These are phyloP conservation scores for Caenorhabditis sinica DNA, from an alignment of 2,888 invertebrate genomes.

Conservation along the genomic window DNA sequence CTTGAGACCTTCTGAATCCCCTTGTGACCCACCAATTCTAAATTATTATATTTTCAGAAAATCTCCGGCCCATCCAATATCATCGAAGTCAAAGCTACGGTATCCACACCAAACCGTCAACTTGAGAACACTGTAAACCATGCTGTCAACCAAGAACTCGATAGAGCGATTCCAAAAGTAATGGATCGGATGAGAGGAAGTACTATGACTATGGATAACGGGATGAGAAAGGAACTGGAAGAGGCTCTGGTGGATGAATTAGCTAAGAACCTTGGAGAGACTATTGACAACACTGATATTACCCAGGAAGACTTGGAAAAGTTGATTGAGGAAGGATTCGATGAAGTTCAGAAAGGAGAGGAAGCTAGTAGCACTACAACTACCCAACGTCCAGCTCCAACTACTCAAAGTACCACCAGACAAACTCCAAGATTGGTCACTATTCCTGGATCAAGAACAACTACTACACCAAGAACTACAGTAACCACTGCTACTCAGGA, in stretches of 20 bases:
- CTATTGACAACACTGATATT: conserved; percentile 69
- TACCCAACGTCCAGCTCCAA: conserved; percentile 12
- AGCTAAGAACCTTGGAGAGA: conserved; percentile 71
- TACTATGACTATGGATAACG: conserved; percentile 65
- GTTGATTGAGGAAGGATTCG: conserved; percentile 70
- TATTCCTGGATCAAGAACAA: not conserved
- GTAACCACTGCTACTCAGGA: conserved; percentile 30
- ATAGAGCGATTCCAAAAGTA: conserved; percentile 74
- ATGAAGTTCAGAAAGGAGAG: conserved; percentile 46
- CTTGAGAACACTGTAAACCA: conserved; percentile 67
- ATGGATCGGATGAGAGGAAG: conserved; percentile 69
- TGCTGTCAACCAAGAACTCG: conserved; percentile 72
- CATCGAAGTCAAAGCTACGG: conserved; percentile 76
- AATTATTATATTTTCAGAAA: not conserved
- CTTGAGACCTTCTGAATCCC: too few species aligned
- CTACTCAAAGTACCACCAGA: conserved; percentile 22
- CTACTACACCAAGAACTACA: conserved; percentile 10
- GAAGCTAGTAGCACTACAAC: conserved; percentile 21
- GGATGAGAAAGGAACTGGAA: conserved; percentile 71
- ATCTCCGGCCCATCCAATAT: conserved; percentile 67
- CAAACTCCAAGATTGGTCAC: conserved; percentile 26
- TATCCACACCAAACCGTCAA: conserved; percentile 69
- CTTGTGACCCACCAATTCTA: too few species aligned
- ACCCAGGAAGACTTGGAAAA: conserved; percentile 65
- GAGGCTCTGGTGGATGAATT: conserved; percentile 72